phyloP scores from a whole-genome alignment of 2,888 invertebrate species.

The Leptinotarsa peninsularis region DNA sequence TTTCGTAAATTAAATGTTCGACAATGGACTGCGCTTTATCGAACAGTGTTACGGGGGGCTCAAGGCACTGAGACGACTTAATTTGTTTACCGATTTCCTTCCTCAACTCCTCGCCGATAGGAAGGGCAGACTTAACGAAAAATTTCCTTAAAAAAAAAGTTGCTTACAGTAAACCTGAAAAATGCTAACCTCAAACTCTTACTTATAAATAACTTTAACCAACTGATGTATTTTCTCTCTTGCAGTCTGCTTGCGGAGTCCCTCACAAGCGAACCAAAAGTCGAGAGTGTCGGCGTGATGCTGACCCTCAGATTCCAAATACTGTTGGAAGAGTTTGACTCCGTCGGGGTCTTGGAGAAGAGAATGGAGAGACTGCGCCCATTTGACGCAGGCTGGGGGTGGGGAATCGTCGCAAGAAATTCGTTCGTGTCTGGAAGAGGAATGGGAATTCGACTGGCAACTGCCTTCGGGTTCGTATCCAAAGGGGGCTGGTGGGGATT shows the following conservation, averaged over 20 bases:
- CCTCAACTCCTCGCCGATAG: constrained; percentile 85
- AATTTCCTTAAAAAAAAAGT: constrained; percentile 52
- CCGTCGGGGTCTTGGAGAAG: constrained; percentile 92
- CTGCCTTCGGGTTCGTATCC: constrained; percentile 62
- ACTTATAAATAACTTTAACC: constrained; percentile 88
- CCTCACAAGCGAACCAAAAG: constrained; percentile 95
- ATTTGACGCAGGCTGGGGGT: constrained; percentile 83
- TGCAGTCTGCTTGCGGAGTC: constrained; percentile 82
- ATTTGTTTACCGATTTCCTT: constrained; percentile 81
- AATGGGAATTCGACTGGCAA: constrained; percentile 68
- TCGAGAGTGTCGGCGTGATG: constrained; percentile 84
- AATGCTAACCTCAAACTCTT: too few relatives aligned
- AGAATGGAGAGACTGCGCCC: constrained; percentile 88
- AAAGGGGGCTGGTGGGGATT: constrained; percentile 53
- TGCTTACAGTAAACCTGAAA: not conserved
- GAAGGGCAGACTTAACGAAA: constrained; percentile 66
- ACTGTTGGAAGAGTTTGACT: constrained; percentile 86
- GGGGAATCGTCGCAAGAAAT: constrained; percentile 57
- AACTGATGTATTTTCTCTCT: constrained; percentile 79
- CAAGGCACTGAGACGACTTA: constrained; percentile 77
- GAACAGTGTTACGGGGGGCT: constrained; percentile 77
- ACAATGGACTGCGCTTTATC: constrained; percentile 78
- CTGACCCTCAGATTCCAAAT: constrained; percentile 82
- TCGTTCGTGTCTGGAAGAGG: constrained; percentile 57
- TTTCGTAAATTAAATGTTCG: constrained; percentile 85